A percentile compares a stretch with the other conserved stretches of the same genome.
phyloP scores from a whole-genome alignment of 2,113 vertebrate species.

The Cranoglanis bouderius region DNA sequence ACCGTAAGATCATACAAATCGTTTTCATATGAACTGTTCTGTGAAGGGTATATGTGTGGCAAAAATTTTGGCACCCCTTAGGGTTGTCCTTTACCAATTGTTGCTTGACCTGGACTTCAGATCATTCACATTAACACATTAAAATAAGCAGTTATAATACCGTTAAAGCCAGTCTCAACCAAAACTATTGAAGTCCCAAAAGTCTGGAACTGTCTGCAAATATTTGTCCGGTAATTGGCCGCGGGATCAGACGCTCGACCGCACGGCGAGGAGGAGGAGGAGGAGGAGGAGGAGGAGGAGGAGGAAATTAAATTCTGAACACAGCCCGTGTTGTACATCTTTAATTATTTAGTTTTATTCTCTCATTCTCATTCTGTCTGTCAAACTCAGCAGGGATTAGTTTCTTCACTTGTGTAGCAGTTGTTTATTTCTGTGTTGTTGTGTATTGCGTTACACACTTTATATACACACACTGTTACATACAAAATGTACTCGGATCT shows the following conservation, averaged over 20 bases:
- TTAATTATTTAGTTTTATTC: background rate
- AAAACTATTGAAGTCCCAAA: background rate
- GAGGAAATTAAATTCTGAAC: too few relatives aligned
- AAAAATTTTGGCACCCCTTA: background rate
- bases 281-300: too few relatives aligned
- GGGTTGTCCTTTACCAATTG: background rate
- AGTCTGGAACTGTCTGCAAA: background rate
- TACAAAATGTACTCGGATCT: background rate
- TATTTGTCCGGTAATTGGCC: background rate
- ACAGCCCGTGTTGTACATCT: too few relatives aligned
- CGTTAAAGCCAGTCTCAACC: background rate
- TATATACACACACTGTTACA: background rate
- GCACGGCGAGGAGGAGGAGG: background rate
- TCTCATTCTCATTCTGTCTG: background rate
- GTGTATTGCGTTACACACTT: background rate
- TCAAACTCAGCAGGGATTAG: background rate
- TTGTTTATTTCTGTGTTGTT: background rate
- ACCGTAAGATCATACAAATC: background rate
- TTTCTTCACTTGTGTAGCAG: background rate
- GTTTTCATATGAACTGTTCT: background rate
- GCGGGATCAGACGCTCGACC: background rate
- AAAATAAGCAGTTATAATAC: background rate
- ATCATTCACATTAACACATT: background rate
- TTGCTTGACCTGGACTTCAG: background rate
- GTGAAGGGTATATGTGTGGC: background rate